phyloP scores from a whole-genome alignment of 2,113 vertebrate species.

The Cyanistes caeruleus region DNA sequence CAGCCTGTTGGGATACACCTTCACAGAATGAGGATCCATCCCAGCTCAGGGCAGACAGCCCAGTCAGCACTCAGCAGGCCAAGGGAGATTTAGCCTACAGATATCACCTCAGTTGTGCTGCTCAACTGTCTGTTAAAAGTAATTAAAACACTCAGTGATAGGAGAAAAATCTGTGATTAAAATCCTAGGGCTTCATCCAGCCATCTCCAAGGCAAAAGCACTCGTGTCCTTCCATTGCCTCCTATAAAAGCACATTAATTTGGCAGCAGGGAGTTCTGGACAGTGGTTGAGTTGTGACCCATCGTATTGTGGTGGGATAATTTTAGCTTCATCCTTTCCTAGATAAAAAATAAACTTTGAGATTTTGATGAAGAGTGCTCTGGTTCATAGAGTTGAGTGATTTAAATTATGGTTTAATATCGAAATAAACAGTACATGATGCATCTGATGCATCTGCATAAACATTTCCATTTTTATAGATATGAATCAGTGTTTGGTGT shows the following conservation, averaged over 20 bases:
- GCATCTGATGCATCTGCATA: background rate
- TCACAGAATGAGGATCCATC: background rate
- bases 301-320: rapidly evolving
- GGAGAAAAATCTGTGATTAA: slow-evolving; percentile 24
- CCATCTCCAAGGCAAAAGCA: background rate
- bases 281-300: background rate
- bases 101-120: background rate
- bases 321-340: background rate
- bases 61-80: slow-evolving; percentile 29
- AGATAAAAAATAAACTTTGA: background rate
- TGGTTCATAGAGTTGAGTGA: background rate
- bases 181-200: background rate
- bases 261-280: background rate
- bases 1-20: slow-evolving; percentile 3
- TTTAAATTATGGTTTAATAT: background rate
- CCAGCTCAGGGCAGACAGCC: slow-evolving; percentile 27
- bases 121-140: background rate
- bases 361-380: background rate
- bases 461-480: slow-evolving; percentile 1
- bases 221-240: background rate
- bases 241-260: rapidly evolving
- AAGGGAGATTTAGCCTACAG: slow-evolving; percentile 29
- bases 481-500: background rate
- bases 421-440: background rate
- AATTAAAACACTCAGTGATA: slow-evolving; percentile 21